Base-by-base conservation (phyloP, 2,113 vertebrate species). In the Prunella fulvescens region DNA sequence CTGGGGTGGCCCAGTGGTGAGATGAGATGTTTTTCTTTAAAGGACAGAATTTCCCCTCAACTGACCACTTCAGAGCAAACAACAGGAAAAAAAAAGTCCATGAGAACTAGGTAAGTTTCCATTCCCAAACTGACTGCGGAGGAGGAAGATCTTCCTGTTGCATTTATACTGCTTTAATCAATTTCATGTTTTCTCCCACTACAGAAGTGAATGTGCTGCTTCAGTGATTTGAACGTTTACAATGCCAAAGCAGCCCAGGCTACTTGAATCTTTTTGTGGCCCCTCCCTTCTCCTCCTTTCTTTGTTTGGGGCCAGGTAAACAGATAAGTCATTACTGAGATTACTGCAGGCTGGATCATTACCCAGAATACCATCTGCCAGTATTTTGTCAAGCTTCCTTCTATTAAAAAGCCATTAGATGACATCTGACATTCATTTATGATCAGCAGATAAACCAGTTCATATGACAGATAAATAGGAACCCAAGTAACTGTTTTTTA, bases 371-470 rank as follows among this genome's bases (percentile, higher is more conserved):
- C 85, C 53, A 95, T 89, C 90, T 97, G 91, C 65, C 92, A 53
- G 79, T 86, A 83, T 96, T 97, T 97, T 96, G 81, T 96, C 92
- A 97, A 94, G 61, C 19, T 84, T 97, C 35, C 39, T 95, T 96
- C 91, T 97, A 91, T 96, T 97, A 97, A 97, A 95, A 94, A 95
- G 47, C 44, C 80, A 82, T 97, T 97, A 95, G 92, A 91, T 97
- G 92, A 82, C 66, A 90, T 96, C 90, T 94, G 92, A 90, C 82
- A 62, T 87, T 96, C 64, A 70, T 95, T 97, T 95, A 79, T 90
- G 91, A 94, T 83, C 93, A 96, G 57, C 54, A 91, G 81, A 91
- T 96, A 96, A 94, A 95, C 96, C 65, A 95, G 71, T 62, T 61
- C n/a, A 47, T 62, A 92, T 95, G 95, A 94, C 62, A 97, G 93